Evolutionary conservation across 2,113 vertebrate genomes (phyloP).

Genomic region (Haemorhous mexicanus): DNA sequence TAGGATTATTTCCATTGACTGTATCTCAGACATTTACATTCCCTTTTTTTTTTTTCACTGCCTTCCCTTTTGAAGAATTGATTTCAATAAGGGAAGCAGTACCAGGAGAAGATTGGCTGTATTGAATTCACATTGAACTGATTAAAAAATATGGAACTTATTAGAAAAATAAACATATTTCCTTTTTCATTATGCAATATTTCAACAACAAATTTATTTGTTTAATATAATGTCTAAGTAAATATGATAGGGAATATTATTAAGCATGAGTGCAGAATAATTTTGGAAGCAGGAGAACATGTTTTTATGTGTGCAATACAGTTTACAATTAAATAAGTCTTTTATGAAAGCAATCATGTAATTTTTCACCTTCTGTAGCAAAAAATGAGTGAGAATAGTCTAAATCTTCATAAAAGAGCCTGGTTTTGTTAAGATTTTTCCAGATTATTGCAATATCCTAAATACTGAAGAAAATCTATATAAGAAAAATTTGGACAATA

Average conservation of each 20-base stretch:
- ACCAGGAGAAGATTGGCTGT: constrained; percentile 55
- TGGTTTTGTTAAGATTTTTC: neutral
- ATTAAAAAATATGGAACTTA: constrained; percentile 56
- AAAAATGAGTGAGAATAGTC: neutral
- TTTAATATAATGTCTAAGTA: constrained; percentile 48
- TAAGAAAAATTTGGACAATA: neutral
- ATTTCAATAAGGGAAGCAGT: constrained; percentile 54
- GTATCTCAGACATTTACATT: constrained; percentile 28
- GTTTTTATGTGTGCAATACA: neutral
- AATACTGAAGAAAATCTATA: neutral
- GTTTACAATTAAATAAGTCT: neutral
- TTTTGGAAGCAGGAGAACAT: neutral
- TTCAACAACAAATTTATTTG: constrained; percentile 48
- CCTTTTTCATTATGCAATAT: constrained; percentile 26
- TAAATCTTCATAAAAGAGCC: neutral
- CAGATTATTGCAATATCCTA: neutral
- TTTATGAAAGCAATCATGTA: neutral
- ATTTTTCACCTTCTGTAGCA: neutral
- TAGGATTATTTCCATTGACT: neutral
- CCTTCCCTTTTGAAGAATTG: constrained; percentile 61
- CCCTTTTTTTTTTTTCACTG: neutral
- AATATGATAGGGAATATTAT: constrained; percentile 38
- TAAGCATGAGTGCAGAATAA: constrained; percentile 31
- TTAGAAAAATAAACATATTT: constrained; percentile 59
- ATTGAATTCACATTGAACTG: constrained; percentile 64